phyloP scores from a whole-genome alignment of 2,113 vertebrate genomes.

The Neoarius graeffei region DNA sequence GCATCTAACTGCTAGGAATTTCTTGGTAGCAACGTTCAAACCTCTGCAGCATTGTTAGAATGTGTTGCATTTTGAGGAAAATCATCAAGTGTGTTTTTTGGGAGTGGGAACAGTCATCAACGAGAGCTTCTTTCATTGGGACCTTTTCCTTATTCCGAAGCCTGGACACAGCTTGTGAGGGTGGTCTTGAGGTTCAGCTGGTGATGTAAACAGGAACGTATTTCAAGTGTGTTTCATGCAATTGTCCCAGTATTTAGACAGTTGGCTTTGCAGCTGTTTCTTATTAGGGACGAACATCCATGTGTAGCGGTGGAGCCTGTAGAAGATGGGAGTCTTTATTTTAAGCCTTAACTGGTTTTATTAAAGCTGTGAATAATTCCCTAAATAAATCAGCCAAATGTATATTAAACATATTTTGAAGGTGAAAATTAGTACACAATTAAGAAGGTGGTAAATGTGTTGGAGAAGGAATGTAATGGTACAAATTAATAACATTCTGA shows the following conservation, averaged over 20 bases:
- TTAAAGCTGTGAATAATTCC: neutral
- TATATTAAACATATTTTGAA: neutral
- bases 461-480: neutral
- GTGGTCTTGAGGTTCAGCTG: neutral
- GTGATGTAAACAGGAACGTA: neutral
- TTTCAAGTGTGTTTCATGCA: conserved; percentile 11
- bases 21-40: neutral
- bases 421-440: neutral
- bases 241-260: conserved; percentile 11
- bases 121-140: neutral
- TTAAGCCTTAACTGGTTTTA: neutral
- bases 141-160: neutral
- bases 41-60: neutral
- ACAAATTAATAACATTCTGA: neutral
- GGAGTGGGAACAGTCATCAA: neutral
- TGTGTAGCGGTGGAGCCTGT: neutral
- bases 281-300: neutral
- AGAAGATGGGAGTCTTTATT: neutral
- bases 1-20: neutral
- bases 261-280: conserved; percentile 35
- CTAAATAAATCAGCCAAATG: neutral
- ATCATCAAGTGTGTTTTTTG: neutral
- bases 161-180: neutral
- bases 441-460: neutral
- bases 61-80: neutral